Percentiles rank a stretch among this genome's conserved stretches.
Conservation (phyloP, 2,113 vertebrate species). For the Tapirus terrestris region DNA sequence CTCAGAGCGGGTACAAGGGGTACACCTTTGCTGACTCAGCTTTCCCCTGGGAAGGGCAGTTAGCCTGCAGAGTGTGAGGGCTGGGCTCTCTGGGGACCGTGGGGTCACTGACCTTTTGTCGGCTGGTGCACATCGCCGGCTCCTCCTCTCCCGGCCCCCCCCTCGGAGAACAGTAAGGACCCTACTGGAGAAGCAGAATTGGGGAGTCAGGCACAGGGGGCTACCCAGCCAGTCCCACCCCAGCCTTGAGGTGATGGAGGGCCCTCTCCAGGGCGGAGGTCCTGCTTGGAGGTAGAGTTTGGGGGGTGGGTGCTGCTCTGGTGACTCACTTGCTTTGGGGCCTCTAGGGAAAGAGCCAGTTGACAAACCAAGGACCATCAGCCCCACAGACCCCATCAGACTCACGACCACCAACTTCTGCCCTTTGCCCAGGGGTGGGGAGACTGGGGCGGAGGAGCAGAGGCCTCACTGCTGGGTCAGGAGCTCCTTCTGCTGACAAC, state of each 20-base stretch:
- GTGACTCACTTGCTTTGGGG: background rate
- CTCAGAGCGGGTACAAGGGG: background rate
- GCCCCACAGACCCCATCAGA: background rate
- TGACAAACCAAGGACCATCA: background rate
- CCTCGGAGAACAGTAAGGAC: conserved; percentile 86
- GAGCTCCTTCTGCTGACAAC: background rate
- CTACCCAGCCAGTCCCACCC: conserved; percentile 64
- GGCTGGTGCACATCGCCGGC: conserved; percentile 83
- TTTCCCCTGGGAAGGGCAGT: background rate
- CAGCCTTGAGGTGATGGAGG: conserved; percentile 48
- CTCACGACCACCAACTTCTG: background rate
- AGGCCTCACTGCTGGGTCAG: background rate
- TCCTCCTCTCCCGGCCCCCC: conserved; percentile 85
- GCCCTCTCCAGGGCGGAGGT: background rate
- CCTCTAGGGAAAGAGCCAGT: background rate
- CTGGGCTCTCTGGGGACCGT: background rate
- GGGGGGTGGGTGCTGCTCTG: background rate
- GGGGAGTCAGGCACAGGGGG: conserved; percentile 75
- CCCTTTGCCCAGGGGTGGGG: background rate
- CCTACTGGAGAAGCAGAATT: conserved; percentile 86
- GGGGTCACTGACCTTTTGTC: conserved; percentile 83
- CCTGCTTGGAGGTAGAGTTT: background rate
- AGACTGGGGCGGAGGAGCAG: background rate
- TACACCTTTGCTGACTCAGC: background rate
- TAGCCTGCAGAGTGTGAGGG: background rate